Evolutionary conservation across 1,140 invertebrate genomes (phyloP).

Genomic region (Andricus grossulariae): DNA sequence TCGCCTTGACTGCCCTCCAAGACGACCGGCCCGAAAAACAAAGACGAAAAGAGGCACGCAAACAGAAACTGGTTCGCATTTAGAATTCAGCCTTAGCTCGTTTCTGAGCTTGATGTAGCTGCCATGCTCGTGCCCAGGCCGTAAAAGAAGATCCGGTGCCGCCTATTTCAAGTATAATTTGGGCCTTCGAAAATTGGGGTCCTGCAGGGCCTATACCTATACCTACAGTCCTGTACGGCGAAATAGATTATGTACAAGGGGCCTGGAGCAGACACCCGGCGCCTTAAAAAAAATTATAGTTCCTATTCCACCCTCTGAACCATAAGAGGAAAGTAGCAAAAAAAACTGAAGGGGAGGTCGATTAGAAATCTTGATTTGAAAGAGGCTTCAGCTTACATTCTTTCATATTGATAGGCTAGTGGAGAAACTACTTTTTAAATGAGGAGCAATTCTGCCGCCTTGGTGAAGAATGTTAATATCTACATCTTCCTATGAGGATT

Average conservation of each 20-base stretch:
- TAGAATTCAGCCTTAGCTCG: not conserved
- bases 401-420: not conserved
- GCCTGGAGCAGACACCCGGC: slow-evolving; percentile 50
- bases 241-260: slow-evolving; percentile 17
- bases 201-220: slow-evolving; percentile 35
- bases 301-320: slow-evolving; percentile 42
- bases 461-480: too few relatives aligned
- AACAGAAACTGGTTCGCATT: slow-evolving; percentile 46
- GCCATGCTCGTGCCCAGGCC: slow-evolving; percentile 42
- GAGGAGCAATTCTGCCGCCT: too few relatives aligned
- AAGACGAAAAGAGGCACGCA: slow-evolving; percentile 25
- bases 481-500: too few relatives aligned
- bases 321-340: not conserved
- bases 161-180: slow-evolving; percentile 53
- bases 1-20: slow-evolving; percentile 48
- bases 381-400: not conserved
- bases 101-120: slow-evolving; percentile 38
- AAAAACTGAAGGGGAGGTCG: slow-evolving; percentile 2
- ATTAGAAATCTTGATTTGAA: slow-evolving; percentile 2
- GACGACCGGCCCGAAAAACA: slow-evolving; percentile 46
- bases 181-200: slow-evolving; percentile 50
- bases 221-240: not conserved
- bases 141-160: slow-evolving; percentile 46
- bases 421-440: too few relatives aligned
- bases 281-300: slow-evolving; percentile 58